Evolutionary conservation across 1,140 invertebrate species (phyloP), one percentile per base, ranked within the genome.

Genomic region (Scaptomyza hsui): DNA sequence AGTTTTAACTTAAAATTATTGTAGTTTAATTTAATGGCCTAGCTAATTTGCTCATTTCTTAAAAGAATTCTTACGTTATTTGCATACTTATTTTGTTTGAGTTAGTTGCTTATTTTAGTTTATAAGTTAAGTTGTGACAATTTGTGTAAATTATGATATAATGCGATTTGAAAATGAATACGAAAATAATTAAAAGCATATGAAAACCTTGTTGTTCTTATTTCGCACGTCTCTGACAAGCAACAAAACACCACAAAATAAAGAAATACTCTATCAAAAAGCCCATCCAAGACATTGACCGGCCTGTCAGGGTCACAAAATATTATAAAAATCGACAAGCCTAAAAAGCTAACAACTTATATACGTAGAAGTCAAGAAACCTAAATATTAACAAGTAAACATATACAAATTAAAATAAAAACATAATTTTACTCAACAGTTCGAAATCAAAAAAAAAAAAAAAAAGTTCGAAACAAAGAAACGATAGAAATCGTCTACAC

Each of bases 141-240:
- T 72, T 86, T 86, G 82, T 86, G 83, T 86, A 86, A 82, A 82
- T 88, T 88, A 86, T 86, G 72, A 86, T 89, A 81, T 88, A 78
- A 81, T 81, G 82, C 81, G 81, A 86, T 88, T 86, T 86, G 55
- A 32, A 80, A 88, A 88, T 82, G 81, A 82, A 86, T 75, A 61
- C 59, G 71, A 86, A 78, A 73, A 78, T 53, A 48, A 72, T 65
- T 72, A 88, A 69, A 82, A 78, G 61, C 52, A 37, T 21, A 52
- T 35, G 26, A 21, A 42, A 42, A 21, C 29, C 44, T 68, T 57
- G 51, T 64, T 56, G 86, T 64, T 78, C 74, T 86, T 83, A 51
- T 71, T 39, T 60, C 35, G 42, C 13, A 42, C 41, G 32, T 32
- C 32, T 16, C 26, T 49, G 21, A 53, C 18, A 52, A 41, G 10